phyloP scores from a whole-genome alignment of 1,140 invertebrate species.

The Anoplolepis gracilipes region DNA sequence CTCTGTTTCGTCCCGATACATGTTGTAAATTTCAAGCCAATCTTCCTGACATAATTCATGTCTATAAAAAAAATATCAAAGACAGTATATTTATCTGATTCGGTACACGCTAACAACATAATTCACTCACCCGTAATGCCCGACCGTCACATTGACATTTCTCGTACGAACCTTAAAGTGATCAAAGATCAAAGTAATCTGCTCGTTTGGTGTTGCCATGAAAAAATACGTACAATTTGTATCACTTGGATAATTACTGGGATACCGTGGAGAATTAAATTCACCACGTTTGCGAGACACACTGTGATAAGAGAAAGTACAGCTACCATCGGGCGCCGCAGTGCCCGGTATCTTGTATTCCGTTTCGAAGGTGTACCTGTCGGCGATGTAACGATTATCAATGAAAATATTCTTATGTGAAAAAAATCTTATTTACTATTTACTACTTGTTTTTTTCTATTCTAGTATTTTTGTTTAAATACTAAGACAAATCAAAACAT shows the following conservation, averaged over 20 bases:
- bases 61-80: constrained; percentile 80
- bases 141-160: constrained; percentile 86
- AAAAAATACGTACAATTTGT: constrained; percentile 97
- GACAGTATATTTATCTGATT: background rate
- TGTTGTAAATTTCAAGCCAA: constrained; percentile 96
- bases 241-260: constrained; percentile 97
- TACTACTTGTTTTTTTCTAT: too few relatives aligned
- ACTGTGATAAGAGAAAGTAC: constrained; percentile 96
- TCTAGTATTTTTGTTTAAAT: too few relatives aligned
- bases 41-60: constrained; percentile 94
- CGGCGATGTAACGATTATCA: constrained; percentile 3
- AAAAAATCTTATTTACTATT: too few relatives aligned
- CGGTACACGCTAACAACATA: background rate
- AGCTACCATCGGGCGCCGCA: constrained; percentile 94
- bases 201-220: constrained; percentile 93
- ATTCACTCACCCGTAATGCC: constrained; percentile 87
- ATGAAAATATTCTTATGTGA: too few relatives aligned
- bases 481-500: too few relatives aligned
- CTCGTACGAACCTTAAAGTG: constrained; percentile 95
- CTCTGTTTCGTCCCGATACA: constrained; percentile 92
- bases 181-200: constrained; percentile 96
- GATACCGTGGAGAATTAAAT: constrained; percentile 98
- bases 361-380: constrained; percentile 93
- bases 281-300: constrained; percentile 94
- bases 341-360: constrained; percentile 98